Conservation (phyloP, 2,797 vertebrate genomes). For the Phrynocephalus forsythii region DNA sequence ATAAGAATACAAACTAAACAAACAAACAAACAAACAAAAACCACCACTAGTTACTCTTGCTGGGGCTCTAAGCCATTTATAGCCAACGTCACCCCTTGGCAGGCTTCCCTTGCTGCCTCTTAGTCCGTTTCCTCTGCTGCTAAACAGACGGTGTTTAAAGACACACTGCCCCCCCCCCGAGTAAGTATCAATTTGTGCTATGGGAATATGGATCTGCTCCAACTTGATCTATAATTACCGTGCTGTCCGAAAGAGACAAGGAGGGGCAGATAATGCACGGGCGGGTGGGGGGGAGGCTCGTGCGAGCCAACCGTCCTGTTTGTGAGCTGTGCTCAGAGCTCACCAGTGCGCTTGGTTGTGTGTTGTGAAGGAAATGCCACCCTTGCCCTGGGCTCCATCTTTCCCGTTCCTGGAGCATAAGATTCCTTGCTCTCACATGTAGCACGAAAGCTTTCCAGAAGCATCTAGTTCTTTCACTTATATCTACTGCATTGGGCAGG, state of each 20-base stretch:
- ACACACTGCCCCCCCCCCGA: conserved; percentile 2
- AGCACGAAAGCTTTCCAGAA: no score
- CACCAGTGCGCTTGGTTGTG: neutral
- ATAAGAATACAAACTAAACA: no score
- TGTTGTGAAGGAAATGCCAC: neutral
- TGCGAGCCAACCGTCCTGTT: conserved; percentile 32
- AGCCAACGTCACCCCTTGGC: neutral
- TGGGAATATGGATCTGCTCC: conserved; percentile 55
- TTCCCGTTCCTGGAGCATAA: no score
- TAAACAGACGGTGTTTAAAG: conserved; percentile 40
- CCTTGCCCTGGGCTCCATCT: no score
- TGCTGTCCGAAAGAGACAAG: conserved; percentile 35
- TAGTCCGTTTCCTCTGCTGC: neutral
- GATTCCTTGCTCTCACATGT: no score
- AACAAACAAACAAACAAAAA: no score
- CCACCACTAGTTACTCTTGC: no score
- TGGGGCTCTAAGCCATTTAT: neutral
- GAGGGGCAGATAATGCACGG: conserved; percentile 13
- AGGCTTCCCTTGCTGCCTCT: neutral
- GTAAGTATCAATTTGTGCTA: conserved; percentile 57
- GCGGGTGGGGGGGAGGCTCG: neutral
- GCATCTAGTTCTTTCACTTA: no score
- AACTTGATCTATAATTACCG: conserved; percentile 53
- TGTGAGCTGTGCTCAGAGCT: conserved; percentile 33
- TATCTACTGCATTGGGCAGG: no score